phyloP scores from a whole-genome alignment of 2,113 vertebrate genomes.

The Anser brachyrhynchus region DNA sequence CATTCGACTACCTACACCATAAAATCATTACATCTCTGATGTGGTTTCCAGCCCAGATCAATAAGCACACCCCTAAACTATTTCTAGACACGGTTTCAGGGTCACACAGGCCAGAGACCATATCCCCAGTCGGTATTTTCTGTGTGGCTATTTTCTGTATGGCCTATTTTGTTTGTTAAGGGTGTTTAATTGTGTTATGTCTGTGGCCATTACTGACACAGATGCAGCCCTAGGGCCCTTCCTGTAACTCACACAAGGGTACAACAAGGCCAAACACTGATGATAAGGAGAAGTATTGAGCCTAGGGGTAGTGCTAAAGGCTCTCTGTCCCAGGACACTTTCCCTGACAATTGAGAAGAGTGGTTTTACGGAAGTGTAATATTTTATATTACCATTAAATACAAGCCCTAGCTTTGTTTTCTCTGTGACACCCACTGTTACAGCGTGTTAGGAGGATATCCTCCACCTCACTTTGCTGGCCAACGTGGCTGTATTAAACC shows the following conservation, averaged over 20 bases:
- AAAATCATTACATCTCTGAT: neutral
- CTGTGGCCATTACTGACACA: neutral
- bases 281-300: neutral
- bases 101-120: neutral
- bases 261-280: neutral
- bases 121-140: neutral
- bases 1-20: fast-evolving
- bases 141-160: neutral
- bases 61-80: neutral
- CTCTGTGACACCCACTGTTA: neutral
- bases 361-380: neutral
- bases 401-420: neutral
- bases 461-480: neutral
- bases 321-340: neutral
- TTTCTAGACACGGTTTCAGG: neutral
- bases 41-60: neutral
- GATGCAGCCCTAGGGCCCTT: neutral
- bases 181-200: neutral
- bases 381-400: neutral
- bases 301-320: neutral
- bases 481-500: neutral
- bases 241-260: neutral
- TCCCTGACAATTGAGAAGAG: fast-evolving
- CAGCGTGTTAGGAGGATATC: neutral
- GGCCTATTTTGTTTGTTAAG: neutral